Evolutionary conservation across 2,888 invertebrate genomes (phyloP).

Genomic region (Pyralis farinalis): DNA sequence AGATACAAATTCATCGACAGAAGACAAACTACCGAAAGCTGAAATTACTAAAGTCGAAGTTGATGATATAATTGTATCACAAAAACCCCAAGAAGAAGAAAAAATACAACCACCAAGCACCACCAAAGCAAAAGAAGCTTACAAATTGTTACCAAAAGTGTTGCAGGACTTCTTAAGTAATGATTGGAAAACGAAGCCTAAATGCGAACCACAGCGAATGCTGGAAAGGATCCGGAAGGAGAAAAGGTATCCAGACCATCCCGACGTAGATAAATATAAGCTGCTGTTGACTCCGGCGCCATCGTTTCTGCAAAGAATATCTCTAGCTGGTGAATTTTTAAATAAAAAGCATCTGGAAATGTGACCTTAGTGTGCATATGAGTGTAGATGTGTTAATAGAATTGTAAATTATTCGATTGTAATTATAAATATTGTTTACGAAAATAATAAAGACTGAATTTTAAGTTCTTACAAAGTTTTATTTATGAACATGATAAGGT

Average conservation of each 20-base stretch:
- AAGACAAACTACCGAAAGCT: conserved; percentile 15
- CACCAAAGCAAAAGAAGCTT: conserved; percentile 52
- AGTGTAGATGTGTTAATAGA: not conserved
- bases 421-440: not conserved
- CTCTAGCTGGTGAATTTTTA: conserved; percentile 89
- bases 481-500: not conserved
- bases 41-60: conserved; percentile 44
- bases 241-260: conserved; percentile 79
- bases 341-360: conserved; percentile 63
- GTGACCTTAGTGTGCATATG: conserved; percentile 21
- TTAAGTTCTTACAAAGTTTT: not conserved
- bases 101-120: conserved; percentile 50
- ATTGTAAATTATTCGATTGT: not conserved
- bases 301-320: conserved; percentile 88
- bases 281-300: conserved; percentile 90
- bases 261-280: conserved; percentile 83
- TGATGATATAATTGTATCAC: conserved; percentile 62
- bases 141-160: conserved; percentile 76
- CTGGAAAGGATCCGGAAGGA: conserved; percentile 86
- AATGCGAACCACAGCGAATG: conserved; percentile 87
- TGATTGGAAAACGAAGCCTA: conserved; percentile 70
- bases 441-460: not conserved
- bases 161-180: conserved; percentile 79
- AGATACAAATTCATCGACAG: conserved; percentile 15
- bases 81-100: conserved; percentile 34